A percentile compares a stretch with the other conserved stretches of the same genome.
Conservation (phyloP, 2,888 invertebrate genomes). For the Drosophila hamatofila region DNA sequence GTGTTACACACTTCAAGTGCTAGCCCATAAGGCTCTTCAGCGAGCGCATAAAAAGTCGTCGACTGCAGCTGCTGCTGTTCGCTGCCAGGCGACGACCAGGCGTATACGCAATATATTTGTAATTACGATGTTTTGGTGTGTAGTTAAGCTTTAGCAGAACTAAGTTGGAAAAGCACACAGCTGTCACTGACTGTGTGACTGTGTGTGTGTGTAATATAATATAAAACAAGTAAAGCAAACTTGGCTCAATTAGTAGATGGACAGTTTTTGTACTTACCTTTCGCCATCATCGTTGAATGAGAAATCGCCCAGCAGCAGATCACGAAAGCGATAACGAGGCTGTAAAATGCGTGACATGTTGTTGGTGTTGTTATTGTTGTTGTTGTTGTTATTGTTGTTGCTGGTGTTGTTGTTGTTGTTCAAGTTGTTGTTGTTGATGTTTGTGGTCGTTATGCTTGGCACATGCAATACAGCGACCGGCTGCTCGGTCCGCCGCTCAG, state of each 20-base stretch:
- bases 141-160: not conserved
- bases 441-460: conserved; percentile 60
- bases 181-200: conserved; percentile 17
- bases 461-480: conserved; percentile 48
- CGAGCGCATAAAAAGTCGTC: conserved; percentile 6
- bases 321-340: conserved; percentile 91
- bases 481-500: conserved; percentile 19
- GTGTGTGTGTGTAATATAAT: not conserved
- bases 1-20: conserved; percentile 5
- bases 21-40: not conserved
- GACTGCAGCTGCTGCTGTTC: conserved; percentile 17
- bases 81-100: conserved; percentile 25
- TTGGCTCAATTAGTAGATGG: conserved; percentile 38
- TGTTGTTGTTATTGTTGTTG: conserved; percentile 39
- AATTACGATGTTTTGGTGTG: conserved; percentile 13
- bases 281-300: conserved; percentile 92
- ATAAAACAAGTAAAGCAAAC: conserved; percentile 4
- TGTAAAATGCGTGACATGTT: conserved; percentile 84
- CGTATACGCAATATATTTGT: conserved; percentile 62
- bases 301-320: conserved; percentile 91
- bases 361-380: conserved; percentile 47
- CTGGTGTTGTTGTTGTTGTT: conserved; percentile 37
- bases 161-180: conserved; percentile 46
- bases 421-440: conserved; percentile 35
- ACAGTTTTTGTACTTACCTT: conserved; percentile 87